Conservation (phyloP, 2,113 vertebrate species). For the Pteronura brasiliensis region DNA sequence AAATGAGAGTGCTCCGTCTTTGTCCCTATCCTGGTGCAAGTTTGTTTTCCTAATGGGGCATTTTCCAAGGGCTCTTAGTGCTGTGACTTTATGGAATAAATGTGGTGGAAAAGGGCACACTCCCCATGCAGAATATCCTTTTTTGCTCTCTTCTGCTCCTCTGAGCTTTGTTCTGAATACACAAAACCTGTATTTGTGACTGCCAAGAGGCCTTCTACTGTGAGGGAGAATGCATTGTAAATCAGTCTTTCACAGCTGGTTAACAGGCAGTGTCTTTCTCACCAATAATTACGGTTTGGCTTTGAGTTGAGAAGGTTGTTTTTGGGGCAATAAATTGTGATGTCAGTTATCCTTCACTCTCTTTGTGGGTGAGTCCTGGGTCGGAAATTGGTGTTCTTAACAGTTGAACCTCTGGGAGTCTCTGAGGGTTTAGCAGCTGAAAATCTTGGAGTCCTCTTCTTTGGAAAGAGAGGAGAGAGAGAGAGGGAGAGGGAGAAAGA, state of each 20-base stretch:
- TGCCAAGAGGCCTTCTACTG: constrained; percentile 36
- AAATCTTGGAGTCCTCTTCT: constrained; percentile 39
- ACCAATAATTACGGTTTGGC: constrained; percentile 59
- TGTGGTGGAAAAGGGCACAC: constrained; percentile 21
- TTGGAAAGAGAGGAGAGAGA: neutral
- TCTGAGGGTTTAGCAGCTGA: constrained; percentile 52
- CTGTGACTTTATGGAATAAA: constrained; percentile 14
- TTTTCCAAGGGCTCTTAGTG: constrained; percentile 43
- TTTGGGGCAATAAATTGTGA: constrained; percentile 73
- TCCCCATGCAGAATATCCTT: neutral
- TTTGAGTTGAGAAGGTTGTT: constrained; percentile 74
- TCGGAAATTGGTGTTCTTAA: constrained; percentile 71
- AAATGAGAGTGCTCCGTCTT: neutral
- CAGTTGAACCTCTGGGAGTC: neutral
- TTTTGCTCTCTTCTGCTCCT: neutral
- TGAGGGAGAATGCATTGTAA: constrained; percentile 43
- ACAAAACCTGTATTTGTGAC: neutral
- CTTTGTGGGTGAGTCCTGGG: constrained; percentile 29
- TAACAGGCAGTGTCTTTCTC: constrained; percentile 64
- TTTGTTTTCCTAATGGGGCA: constrained; percentile 34
- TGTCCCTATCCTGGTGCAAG: neutral
- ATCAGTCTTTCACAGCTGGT: constrained; percentile 61
- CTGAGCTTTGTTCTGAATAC: neutral
- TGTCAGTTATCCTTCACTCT: constrained; percentile 54
- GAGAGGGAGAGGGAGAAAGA: too few relatives aligned